These are phyloP conservation scores for Seira ritae DNA, from an alignment of 2,888 invertebrate genomes.

Conservation along the genomic window DNA sequence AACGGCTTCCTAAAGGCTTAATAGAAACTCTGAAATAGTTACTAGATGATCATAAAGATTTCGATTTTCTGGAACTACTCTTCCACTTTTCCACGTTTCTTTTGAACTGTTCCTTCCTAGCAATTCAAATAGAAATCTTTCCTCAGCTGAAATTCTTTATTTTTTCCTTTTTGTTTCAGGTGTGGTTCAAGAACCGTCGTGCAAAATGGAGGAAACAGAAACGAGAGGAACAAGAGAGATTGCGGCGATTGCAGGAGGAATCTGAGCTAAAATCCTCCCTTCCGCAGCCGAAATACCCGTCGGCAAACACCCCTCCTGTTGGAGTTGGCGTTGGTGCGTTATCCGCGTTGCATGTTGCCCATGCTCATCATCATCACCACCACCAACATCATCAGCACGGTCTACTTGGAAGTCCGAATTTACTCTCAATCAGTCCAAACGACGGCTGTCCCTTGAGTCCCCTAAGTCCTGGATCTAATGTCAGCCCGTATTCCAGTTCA, in stretches of 20 bases:
- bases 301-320: slow-evolving; percentile 51
- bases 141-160: too few relatives aligned
- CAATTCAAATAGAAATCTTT: background rate
- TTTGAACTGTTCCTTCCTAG: too few relatives aligned
- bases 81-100: too few relatives aligned
- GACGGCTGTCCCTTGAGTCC: slow-evolving; percentile 50
- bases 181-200: slow-evolving; percentile 97
- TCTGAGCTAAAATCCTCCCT: slow-evolving; percentile 55
- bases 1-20: slow-evolving; percentile 34
- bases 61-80: too few relatives aligned
- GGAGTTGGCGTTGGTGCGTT: slow-evolving; percentile 40
- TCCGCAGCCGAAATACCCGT: slow-evolving; percentile 53
- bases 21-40: background rate
- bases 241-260: slow-evolving; percentile 88
- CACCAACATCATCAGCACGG: too few relatives aligned
- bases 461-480: slow-evolving; percentile 54
- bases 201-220: slow-evolving; percentile 98
- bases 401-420: slow-evolving; percentile 36
- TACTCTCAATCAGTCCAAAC: slow-evolving; percentile 45
- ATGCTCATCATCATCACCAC: slow-evolving; percentile 56
- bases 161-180: slow-evolving; percentile 80
- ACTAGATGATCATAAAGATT: background rate
- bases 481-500: slow-evolving; percentile 35
- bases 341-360: slow-evolving; percentile 49
- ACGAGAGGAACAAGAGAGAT: slow-evolving; percentile 83